phyloP scores from a whole-genome alignment of 2,113 vertebrate genomes.

The Elgaria multicarinata region DNA sequence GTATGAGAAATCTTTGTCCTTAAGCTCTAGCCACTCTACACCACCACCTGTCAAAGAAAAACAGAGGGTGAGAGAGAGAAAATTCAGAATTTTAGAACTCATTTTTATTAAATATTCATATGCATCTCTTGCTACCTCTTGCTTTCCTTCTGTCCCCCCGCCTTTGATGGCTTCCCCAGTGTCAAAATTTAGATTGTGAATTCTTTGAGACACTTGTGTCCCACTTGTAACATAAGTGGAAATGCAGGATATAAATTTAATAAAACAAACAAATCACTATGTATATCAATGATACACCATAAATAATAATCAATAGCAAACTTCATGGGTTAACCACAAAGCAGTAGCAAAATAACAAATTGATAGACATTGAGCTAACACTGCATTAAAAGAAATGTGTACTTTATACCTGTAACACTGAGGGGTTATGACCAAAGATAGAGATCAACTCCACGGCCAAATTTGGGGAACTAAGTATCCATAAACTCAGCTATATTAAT shows the following conservation, averaged over 20 bases:
- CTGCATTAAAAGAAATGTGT: neutral
- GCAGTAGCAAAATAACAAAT: neutral
- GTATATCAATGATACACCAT: neutral
- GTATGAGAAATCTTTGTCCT: constrained; percentile 78
- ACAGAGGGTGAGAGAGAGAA: constrained; percentile 3
- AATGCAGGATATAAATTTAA: neutral
- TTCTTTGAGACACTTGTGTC: neutral
- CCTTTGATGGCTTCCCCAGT: neutral
- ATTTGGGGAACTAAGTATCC: neutral
- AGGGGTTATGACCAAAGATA: neutral
- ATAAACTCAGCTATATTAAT: neutral
- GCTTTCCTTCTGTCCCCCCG: neutral
- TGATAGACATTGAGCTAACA: neutral
- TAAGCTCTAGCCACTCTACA: constrained; percentile 83
- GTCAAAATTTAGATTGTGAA: neutral
- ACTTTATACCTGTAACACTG: neutral
- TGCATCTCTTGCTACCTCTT: neutral
- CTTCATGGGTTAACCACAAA: neutral
- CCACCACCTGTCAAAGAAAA: constrained; percentile 73
- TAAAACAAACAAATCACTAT: neutral
- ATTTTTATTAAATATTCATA: constrained; percentile 32
- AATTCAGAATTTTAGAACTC: neutral
- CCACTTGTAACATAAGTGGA: too few species aligned
- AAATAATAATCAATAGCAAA: neutral
- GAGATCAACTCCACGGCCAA: neutral